phyloP scores from a whole-genome alignment of 2,888 invertebrate genomes.

The Syrphus vitripennis region DNA sequence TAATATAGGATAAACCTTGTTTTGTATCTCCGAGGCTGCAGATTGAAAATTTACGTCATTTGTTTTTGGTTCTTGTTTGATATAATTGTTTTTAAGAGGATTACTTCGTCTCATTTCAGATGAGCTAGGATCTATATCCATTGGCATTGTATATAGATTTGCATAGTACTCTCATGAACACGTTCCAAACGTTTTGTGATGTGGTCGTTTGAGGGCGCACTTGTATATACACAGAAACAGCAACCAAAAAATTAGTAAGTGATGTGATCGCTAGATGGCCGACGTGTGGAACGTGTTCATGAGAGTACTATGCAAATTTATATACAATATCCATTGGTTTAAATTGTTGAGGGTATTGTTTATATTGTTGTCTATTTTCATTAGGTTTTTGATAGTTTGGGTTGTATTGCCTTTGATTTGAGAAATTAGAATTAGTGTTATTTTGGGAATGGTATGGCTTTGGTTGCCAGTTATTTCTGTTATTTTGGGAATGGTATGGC shows the following conservation, averaged over 20 bases:
- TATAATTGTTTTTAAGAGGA: neutral
- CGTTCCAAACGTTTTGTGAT: too few species aligned
- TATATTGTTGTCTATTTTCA: neutral
- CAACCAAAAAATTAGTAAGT: too few species aligned
- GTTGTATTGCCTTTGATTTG: neutral
- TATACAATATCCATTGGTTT: neutral
- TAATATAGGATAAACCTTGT: neutral
- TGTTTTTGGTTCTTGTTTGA: neutral
- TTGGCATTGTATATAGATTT: too few species aligned
- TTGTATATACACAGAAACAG: too few species aligned
- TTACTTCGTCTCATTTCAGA: neutral
- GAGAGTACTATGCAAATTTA: too few species aligned
- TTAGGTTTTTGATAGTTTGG: neutral
- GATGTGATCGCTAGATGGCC: too few species aligned
- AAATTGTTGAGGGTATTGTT: neutral
- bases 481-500: neutral
- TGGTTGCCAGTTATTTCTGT: neutral
- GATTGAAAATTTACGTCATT: neutral
- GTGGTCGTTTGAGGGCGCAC: too few species aligned
- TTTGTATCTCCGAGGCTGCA: slow-evolving; percentile 1
- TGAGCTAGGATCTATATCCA: slow-evolving; percentile 14
- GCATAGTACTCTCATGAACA: too few species aligned
- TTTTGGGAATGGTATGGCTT: neutral
- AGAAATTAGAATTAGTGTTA: neutral
- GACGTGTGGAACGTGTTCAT: too few species aligned